Evolutionary conservation across 2,888 invertebrate species (phyloP).

Genomic region (Bombylius discolor): DNA sequence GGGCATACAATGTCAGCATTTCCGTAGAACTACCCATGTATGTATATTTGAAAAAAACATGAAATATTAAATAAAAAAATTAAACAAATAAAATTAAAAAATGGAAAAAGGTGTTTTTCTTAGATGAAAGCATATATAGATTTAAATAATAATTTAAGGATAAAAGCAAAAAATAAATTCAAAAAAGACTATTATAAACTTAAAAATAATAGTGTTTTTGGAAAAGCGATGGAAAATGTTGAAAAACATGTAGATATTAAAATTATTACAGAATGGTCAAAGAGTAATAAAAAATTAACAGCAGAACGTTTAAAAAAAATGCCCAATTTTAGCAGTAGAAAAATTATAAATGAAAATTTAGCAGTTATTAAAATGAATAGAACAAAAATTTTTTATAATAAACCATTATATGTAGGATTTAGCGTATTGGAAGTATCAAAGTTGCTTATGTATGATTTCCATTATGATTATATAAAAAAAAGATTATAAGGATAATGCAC

Average conservation of each 20-base stretch:
- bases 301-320: background rate
- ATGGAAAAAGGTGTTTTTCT: no score
- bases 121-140: constrained; percentile 16
- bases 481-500: background rate
- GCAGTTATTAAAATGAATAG: constrained; percentile 13
- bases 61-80: no score
- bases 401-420: constrained; percentile 14
- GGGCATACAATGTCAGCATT: no score
- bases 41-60: no score
- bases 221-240: no score
- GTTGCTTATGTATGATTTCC: constrained; percentile 11
- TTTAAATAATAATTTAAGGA: constrained; percentile 11
- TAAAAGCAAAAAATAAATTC: background rate
- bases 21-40: no score
- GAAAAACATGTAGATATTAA: constrained; percentile 9
- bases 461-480: constrained; percentile 9
- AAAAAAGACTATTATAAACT: constrained; percentile 6
- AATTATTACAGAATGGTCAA: constrained; percentile 8
- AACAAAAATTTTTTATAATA: constrained; percentile 8
- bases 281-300: background rate
- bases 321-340: background rate
- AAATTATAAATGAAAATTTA: constrained; percentile 13
- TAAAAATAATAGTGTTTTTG: constrained; percentile 5
- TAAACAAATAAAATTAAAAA: no score
- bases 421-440: constrained; percentile 13